Evolutionary conservation across 2,113 vertebrate genomes (phyloP).

Genomic region (Typhlomys cinereus): DNA sequence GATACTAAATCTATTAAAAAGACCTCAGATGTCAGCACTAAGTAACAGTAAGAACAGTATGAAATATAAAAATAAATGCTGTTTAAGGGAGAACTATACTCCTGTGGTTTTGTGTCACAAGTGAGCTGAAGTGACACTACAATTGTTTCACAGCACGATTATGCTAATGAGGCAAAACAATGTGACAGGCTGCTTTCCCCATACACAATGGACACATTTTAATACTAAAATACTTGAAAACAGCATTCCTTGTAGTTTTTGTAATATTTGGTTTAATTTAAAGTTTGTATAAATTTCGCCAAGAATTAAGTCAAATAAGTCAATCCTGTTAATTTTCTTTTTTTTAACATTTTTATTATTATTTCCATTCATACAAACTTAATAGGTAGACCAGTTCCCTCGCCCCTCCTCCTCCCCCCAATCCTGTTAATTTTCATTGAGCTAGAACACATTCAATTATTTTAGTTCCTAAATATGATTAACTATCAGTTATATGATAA

Average conservation of each 20-base stretch:
- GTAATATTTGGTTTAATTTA: background rate
- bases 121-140: background rate
- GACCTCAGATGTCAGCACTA: constrained; percentile 47
- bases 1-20: constrained; percentile 56
- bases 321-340: background rate
- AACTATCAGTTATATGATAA: too few relatives aligned
- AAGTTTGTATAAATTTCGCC: background rate
- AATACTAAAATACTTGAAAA: background rate
- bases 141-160: background rate
- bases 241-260: background rate
- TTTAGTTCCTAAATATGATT: too few relatives aligned
- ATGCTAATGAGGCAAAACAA: too few relatives aligned
- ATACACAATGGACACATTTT: background rate
- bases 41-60: constrained; percentile 57
- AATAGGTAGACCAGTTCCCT: too few relatives aligned
- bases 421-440: too few relatives aligned
- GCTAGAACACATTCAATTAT: too few relatives aligned
- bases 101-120: background rate
- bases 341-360: background rate
- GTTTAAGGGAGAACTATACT: background rate
- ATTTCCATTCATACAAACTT: too few relatives aligned
- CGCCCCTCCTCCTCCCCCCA: too few relatives aligned
- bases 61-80: constrained; percentile 49
- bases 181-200: too few relatives aligned
- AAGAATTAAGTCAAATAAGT: background rate